phyloP scores from a whole-genome alignment of 2,113 vertebrate genomes.

The Erythrolamprus reginae region DNA sequence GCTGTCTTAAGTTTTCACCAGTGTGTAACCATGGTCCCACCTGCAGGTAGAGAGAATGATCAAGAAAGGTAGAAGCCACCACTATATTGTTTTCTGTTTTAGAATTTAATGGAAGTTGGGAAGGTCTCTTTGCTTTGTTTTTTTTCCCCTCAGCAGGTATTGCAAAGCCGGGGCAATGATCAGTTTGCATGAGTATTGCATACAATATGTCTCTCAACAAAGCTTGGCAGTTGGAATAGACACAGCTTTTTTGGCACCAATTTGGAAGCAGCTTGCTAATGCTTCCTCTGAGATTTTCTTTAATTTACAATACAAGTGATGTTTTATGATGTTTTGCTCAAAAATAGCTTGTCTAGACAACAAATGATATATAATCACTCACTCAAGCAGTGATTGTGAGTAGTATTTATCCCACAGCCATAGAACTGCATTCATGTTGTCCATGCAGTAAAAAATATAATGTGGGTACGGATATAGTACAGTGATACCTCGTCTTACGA shows the following conservation, averaged over 20 bases:
- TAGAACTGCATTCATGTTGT: background rate
- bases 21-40: background rate
- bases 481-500: no score
- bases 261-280: background rate
- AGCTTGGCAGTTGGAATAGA: background rate
- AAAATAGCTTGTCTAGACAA: background rate
- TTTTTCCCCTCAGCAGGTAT: background rate
- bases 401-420: background rate
- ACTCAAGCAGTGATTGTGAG: background rate
- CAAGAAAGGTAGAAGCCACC: background rate
- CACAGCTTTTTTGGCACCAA: background rate
- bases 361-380: background rate
- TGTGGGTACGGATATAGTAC: background rate
- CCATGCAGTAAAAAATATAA: background rate
- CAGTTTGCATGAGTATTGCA: background rate
- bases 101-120: background rate
- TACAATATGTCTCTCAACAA: background rate
- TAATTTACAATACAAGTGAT: background rate
- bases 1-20: background rate
- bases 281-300: background rate
- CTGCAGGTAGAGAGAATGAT: background rate
- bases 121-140: background rate
- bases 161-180: background rate
- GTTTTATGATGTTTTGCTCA: background rate
- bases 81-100: background rate